phyloP scores from a whole-genome alignment of 2,797 vertebrate species.

The Myotis vivesi region DNA sequence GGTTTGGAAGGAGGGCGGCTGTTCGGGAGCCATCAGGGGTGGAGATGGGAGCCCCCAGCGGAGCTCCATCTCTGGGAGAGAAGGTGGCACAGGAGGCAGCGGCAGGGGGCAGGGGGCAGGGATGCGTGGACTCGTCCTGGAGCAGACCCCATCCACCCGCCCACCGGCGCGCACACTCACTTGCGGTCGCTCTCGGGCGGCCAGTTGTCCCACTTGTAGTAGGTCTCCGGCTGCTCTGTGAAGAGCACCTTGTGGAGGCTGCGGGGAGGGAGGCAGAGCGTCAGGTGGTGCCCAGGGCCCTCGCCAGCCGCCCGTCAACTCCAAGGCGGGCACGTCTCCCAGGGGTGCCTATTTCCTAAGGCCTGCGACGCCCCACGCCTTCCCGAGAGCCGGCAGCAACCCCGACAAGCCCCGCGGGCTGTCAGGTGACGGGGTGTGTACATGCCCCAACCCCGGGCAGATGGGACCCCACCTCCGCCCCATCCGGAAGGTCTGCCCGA shows the following conservation, averaged over 20 bases:
- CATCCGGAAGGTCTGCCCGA: not conserved
- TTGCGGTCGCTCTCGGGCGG: constrained; percentile 98
- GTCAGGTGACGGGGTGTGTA: accelerated
- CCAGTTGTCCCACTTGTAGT: constrained; percentile 99
- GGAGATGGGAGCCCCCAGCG: accelerated
- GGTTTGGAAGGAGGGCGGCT: accelerated
- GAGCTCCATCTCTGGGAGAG: not conserved
- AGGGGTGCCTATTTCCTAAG: accelerated
- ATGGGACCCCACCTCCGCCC: accelerated
- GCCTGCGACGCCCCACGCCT: accelerated
- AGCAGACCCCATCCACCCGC: accelerated
- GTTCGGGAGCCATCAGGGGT: accelerated
- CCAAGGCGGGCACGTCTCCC: not conserved
- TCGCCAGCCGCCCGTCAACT: accelerated
- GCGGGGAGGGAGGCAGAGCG: not conserved
- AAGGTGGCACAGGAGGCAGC: not conserved
- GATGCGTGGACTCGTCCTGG: accelerated
- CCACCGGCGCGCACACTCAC: constrained; percentile 82
- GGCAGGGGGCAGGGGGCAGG: not conserved
- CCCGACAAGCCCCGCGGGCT: no score
- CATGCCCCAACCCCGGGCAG: not conserved
- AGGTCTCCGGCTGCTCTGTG: constrained; percentile 98
- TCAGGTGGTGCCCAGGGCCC: accelerated
- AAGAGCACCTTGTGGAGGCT: constrained; percentile 99
- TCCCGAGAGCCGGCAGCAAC: not conserved